A percentile compares a stretch with the other conserved stretches of the same genome.
phyloP scores from a whole-genome alignment of 2,797 vertebrate genomes.

The Pipistrellus kuhlii region DNA sequence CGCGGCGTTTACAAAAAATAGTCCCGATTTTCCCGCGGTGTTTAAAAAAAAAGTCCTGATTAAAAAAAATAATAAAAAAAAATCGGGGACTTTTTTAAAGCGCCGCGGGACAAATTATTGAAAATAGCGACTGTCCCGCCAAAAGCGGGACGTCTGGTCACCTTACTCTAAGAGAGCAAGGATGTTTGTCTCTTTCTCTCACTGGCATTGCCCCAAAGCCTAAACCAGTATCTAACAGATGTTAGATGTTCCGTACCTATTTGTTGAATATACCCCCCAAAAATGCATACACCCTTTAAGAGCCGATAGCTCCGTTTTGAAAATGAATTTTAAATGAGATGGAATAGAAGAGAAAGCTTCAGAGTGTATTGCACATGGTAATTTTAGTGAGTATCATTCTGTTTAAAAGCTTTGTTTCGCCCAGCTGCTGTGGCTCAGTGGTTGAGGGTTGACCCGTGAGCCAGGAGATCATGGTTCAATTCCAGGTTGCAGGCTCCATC shows the following conservation, averaged over 20 bases:
- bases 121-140: no score
- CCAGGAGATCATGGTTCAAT: not conserved
- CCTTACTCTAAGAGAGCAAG: not conserved
- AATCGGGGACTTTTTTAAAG: no score
- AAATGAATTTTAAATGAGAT: not conserved
- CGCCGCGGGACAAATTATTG: no score
- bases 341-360: not conserved
- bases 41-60: no score
- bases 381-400: not conserved
- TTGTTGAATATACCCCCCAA: not conserved
- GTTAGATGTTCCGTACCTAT: not conserved
- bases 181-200: constrained; percentile 17
- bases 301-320: no score
- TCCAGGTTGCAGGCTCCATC: no score
- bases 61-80: no score
- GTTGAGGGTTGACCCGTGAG: not conserved
- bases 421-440: not conserved
- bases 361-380: not conserved
- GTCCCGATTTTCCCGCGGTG: no score
- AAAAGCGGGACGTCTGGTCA: no score
- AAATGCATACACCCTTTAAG: no score
- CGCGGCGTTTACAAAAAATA: no score
- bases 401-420: constrained; percentile 3
- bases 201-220: not conserved
- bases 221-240: not conserved